Conservation (phyloP, 2,797 vertebrate genomes). For the Chelon auratus region DNA sequence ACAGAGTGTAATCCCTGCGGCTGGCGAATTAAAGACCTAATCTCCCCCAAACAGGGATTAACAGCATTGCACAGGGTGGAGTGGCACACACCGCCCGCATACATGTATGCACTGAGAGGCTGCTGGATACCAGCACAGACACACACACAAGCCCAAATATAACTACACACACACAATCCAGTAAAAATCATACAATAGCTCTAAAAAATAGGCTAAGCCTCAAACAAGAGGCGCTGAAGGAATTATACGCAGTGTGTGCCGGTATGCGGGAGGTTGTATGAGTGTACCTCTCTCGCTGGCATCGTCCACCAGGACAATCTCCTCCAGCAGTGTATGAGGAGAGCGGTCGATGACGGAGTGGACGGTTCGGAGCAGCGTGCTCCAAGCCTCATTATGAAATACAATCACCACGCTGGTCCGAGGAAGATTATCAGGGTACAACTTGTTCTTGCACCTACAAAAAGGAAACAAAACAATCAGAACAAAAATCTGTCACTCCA, state of each 20-base stretch:
- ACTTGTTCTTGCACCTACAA: conserved; percentile 95
- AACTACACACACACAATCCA: conserved; percentile 23
- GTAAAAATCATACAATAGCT: conserved; percentile 54
- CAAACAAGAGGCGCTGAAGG: conserved; percentile 59
- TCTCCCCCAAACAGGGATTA: conserved; percentile 82
- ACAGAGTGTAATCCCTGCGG: conserved; percentile 80
- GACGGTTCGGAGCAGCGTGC: conserved; percentile 95
- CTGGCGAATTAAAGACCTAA: conserved; percentile 82
- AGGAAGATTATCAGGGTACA: conserved; percentile 94
- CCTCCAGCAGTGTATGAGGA: conserved; percentile 93
- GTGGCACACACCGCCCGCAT: conserved; percentile 55
- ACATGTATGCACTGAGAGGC: conserved; percentile 16
- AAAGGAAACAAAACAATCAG: conserved; percentile 11
- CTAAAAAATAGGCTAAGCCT: conserved; percentile 69
- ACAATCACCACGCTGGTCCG: conserved; percentile 98
- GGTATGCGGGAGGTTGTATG: conserved; percentile 37
- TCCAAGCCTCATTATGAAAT: conserved; percentile 99
- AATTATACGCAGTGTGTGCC: conserved; percentile 49
- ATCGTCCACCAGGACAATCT: conserved; percentile 97
- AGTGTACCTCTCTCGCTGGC: conserved; percentile 95
- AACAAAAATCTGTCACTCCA: not conserved
- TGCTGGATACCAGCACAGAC: conserved; percentile 18
- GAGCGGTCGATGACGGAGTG: conserved; percentile 97
- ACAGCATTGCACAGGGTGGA: conserved; percentile 67
- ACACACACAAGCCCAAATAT: conserved; percentile 10